These are phyloP conservation scores for Bombylius major DNA, from an alignment of 2,888 invertebrate species.

Conservation along the genomic window DNA sequence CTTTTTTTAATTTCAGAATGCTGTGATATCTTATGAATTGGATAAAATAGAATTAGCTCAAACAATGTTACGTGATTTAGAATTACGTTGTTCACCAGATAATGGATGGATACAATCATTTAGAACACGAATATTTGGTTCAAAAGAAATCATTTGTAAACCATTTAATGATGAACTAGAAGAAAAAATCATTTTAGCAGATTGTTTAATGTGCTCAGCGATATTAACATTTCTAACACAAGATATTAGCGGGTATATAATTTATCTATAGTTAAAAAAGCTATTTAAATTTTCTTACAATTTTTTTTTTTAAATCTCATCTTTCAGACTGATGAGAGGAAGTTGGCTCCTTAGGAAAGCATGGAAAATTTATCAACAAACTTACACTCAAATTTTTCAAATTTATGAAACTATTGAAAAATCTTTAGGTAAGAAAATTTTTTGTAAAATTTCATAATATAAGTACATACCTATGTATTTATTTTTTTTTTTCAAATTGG, in stretches of 20 bases:
- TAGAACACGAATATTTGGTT: constrained; percentile 38
- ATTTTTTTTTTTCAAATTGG: background rate
- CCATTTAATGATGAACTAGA: constrained; percentile 41
- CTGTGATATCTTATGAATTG: constrained; percentile 56
- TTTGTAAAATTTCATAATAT: too few relatives aligned
- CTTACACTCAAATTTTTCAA: constrained; percentile 44
- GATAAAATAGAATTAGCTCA: constrained; percentile 47
- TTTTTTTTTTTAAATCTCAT: background rate
- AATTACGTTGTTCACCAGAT: constrained; percentile 43
- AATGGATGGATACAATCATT: constrained; percentile 43
- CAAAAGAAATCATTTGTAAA: constrained; percentile 18
- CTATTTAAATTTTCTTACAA: background rate
- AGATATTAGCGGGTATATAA: constrained; percentile 41
- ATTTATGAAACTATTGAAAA: constrained; percentile 33
- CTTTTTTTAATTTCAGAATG: constrained; percentile 40
- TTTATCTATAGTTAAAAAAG: background rate
- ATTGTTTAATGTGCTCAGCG: constrained; percentile 51
- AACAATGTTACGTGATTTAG: constrained; percentile 44
- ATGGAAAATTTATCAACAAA: constrained; percentile 54
- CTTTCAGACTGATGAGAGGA: constrained; percentile 38
- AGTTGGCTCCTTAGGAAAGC: constrained; percentile 56
- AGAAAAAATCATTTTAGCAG: constrained; percentile 52
- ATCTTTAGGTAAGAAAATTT: background rate
- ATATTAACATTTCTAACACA: constrained; percentile 51
- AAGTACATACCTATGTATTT: too few relatives aligned